These are phyloP conservation scores for Pseudorhiza aurosa DNA, from an alignment of 30 jellyfish, hydroid and myxozoan species.

Conservation along the genomic window DNA sequence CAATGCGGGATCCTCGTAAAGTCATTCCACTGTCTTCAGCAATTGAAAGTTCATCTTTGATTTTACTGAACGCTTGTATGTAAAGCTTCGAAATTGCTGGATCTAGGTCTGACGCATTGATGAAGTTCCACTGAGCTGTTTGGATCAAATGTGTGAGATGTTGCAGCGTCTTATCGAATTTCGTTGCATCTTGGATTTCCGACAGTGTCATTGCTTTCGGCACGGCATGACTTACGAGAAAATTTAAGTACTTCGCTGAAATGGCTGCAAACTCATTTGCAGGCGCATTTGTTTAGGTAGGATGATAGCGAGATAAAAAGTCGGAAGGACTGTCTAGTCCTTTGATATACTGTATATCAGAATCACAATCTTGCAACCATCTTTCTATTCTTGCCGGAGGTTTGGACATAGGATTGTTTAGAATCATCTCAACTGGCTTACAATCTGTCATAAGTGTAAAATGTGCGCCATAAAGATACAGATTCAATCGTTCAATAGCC, in stretches of 20 bases:
- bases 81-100: constrained; percentile 7
- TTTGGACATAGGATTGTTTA: background rate
- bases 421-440: constrained; percentile 60
- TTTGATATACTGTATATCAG: background rate
- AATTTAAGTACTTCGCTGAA: background rate
- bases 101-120: background rate
- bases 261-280: background rate
- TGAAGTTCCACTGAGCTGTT: constrained; percentile 2
- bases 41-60: constrained; percentile 12
- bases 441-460: constrained; percentile 67
- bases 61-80: background rate
- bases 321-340: constrained; percentile 30
- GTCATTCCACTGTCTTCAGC: constrained; percentile 3
- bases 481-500: constrained; percentile 62
- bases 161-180: background rate
- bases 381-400: constrained; percentile 24
- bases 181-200: too few species aligned
- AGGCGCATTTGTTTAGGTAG: constrained; percentile 3
- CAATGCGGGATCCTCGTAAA: too few species aligned
- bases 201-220: too few species aligned
- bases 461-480: constrained; percentile 57
- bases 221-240: too few species aligned
- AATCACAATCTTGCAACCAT: constrained; percentile 37
- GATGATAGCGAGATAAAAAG: constrained; percentile 13
- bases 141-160: background rate